A percentile compares a stretch with the other conserved stretches of the same genome.
These are phyloP conservation scores for Colletes latitarsis DNA, from an alignment of 1,140 invertebrate species.

Conservation along the genomic window DNA sequence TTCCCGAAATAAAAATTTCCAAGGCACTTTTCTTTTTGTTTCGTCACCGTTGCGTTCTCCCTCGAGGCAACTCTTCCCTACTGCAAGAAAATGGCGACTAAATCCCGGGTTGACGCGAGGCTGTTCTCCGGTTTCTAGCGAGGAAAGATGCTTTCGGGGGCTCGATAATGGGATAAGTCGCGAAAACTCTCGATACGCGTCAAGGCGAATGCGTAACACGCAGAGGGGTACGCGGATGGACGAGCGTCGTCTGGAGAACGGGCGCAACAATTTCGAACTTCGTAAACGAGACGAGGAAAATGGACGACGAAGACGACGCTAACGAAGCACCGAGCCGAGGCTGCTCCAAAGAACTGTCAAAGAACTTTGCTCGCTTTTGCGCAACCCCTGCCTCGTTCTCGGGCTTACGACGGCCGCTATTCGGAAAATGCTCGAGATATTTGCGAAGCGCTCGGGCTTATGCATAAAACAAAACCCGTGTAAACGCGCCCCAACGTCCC, in stretches of 20 bases:
- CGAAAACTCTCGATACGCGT: constrained; percentile 66
- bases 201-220: constrained; percentile 58
- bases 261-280: constrained; percentile 63
- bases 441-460: neutral
- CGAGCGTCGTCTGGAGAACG: constrained; percentile 42
- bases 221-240: neutral
- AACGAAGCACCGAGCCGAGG: constrained; percentile 28
- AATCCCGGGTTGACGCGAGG: no score
- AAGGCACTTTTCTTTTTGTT: no score
- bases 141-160: constrained; percentile 31
- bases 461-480: neutral
- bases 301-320: constrained; percentile 43
- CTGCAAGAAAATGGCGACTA: no score
- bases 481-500: neutral
- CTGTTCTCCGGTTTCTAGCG: constrained; percentile 3
- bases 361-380: constrained; percentile 29
- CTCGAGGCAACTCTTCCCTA: no score
- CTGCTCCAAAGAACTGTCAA: constrained; percentile 28
- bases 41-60: no score
- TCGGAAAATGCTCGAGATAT: constrained; percentile 4
- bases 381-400: neutral
- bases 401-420: neutral
- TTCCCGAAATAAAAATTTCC: no score
- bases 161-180: constrained; percentile 71
- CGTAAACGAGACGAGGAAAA: constrained; percentile 45